A percentile compares a stretch with the other conserved stretches of the same genome.
Evolutionary conservation across 2,888 invertebrate species (phyloP).

Genomic region (Calephelis perditalis): DNA sequence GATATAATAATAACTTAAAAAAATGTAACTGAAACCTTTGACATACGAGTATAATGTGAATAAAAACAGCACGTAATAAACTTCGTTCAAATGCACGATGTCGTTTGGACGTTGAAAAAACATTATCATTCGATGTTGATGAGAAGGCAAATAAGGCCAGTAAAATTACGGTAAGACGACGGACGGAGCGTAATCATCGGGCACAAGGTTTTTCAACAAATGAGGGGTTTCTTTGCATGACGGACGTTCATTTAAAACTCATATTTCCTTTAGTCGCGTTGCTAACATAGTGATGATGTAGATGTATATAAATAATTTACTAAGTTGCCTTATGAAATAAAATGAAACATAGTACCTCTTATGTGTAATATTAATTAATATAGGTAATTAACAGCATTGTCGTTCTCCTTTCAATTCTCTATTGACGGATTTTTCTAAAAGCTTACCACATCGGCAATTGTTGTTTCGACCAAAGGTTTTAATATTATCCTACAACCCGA

Average conservation of each 20-base stretch:
- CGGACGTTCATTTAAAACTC: constrained; percentile 31
- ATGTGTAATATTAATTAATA: too few relatives aligned
- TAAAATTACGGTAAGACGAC: constrained; percentile 40
- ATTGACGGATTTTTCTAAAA: too few relatives aligned
- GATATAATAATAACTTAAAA: too few relatives aligned
- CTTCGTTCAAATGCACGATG: constrained; percentile 34
- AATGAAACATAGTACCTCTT: too few relatives aligned
- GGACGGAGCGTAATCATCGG: constrained; percentile 43
- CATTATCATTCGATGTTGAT: constrained; percentile 30
- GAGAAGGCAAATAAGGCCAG: constrained; percentile 37
- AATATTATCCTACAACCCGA: too few relatives aligned
- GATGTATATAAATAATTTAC: background rate
- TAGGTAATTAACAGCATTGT: background rate
- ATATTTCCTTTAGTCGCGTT: constrained; percentile 14
- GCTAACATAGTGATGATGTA: constrained; percentile 6
- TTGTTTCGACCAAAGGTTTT: too few relatives aligned
- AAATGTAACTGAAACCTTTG: background rate
- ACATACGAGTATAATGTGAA: constrained; percentile 16
- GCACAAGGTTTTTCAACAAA: constrained; percentile 44
- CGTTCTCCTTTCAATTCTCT: background rate
- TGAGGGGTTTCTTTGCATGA: constrained; percentile 44
- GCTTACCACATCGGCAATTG: too few relatives aligned
- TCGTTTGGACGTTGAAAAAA: constrained; percentile 38
- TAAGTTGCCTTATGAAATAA: constrained; percentile 11
- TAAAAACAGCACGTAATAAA: constrained; percentile 29